Percentiles rank a stretch among this genome's conserved stretches.
Evolutionary conservation across 1,140 invertebrate genomes (phyloP).

Genomic region (Hormaphis cornu): DNA sequence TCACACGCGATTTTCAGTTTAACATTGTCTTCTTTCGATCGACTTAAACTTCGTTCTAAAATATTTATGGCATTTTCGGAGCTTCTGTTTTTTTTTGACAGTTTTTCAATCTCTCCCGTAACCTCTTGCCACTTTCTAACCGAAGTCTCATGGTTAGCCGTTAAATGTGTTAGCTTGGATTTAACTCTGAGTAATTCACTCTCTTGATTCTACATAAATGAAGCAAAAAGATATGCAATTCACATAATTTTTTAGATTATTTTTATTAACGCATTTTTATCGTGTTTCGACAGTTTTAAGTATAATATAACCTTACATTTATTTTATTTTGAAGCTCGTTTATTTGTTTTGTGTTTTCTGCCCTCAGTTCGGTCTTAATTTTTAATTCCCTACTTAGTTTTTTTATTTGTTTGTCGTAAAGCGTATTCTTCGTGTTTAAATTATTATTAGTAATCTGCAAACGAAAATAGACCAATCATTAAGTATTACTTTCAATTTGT

Average conservation of each 20-base stretch:
- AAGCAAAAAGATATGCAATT: background rate
- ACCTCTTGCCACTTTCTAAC: background rate
- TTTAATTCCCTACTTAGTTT: conserved; percentile 17
- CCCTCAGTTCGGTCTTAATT: conserved; percentile 19
- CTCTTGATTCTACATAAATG: background rate
- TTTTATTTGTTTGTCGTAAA: conserved; percentile 18
- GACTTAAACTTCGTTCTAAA: background rate
- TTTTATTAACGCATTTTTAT: too few relatives aligned
- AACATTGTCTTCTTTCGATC: background rate
- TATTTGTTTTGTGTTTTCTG: background rate
- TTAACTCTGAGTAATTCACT: background rate
- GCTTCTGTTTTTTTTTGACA: background rate
- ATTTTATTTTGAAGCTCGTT: conserved; percentile 14
- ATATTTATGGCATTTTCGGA: background rate
- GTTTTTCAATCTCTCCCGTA: background rate
- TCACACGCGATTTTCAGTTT: background rate
- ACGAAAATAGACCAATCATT: background rate
- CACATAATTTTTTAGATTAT: too few relatives aligned
- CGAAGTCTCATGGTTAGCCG: background rate
- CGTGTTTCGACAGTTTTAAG: background rate
- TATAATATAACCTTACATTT: background rate
- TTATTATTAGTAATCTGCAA: conserved; percentile 2
- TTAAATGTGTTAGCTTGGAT: background rate
- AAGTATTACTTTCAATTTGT: too few relatives aligned
- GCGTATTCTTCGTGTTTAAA: conserved; percentile 7